A percentile compares a stretch with the other conserved stretches of the same genome.
Conservation (phyloP, 2,113 vertebrate genomes). For the Halichoeres trimaculatus region DNA sequence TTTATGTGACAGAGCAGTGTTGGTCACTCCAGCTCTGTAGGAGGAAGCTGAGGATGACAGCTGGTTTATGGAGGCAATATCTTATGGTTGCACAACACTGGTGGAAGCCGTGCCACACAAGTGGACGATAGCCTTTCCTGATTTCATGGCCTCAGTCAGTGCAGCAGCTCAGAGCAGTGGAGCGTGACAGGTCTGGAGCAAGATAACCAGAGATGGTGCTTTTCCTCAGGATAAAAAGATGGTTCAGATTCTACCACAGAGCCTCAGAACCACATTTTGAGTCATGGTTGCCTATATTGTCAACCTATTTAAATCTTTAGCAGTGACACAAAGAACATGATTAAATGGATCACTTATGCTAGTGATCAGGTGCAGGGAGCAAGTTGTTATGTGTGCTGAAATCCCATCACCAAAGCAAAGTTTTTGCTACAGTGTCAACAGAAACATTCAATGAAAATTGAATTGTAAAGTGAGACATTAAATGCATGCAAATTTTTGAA, state of each 20-base stretch:
- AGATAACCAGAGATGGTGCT: neutral
- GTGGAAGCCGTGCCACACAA: neutral
- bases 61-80: neutral
- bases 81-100: neutral
- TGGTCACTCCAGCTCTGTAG: neutral
- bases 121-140: neutral
- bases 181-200: constrained; percentile 13
- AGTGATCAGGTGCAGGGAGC: too few relatives aligned
- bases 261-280: neutral
- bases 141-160: neutral
- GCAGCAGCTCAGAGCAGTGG: neutral
- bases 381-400: too few relatives aligned
- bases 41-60: constrained; percentile 32
- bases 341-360: too few relatives aligned
- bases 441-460: too few relatives aligned
- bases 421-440: too few relatives aligned
- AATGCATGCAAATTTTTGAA: too few relatives aligned
- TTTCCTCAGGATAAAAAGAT: neutral
- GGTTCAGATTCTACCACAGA: neutral
- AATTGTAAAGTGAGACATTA: too few relatives aligned
- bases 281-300: too few relatives aligned
- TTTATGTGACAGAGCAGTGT: constrained; percentile 3
- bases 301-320: too few relatives aligned
- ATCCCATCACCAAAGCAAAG: too few relatives aligned
- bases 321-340: too few relatives aligned